Percentiles rank a stretch among this genome's conserved stretches.
phyloP scores from a whole-genome alignment of 2,888 invertebrate species.

The Folsomia manolachei region DNA sequence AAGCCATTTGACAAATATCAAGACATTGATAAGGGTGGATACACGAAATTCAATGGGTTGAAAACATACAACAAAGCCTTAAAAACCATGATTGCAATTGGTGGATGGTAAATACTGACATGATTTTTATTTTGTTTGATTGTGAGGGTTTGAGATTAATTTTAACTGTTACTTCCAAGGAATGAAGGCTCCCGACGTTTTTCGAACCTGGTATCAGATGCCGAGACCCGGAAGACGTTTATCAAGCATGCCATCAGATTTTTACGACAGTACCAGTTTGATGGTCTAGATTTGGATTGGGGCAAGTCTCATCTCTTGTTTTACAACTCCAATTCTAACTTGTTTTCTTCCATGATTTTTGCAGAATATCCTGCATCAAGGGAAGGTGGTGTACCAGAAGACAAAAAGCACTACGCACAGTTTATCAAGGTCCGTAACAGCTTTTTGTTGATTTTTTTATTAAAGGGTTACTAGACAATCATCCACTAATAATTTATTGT shows the following conservation, averaged over 20 bases:
- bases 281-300: slow-evolving; percentile 88
- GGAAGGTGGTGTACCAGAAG: slow-evolving; percentile 72
- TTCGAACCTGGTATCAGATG: slow-evolving; percentile 80
- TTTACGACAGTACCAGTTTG: slow-evolving; percentile 85
- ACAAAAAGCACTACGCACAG: slow-evolving; percentile 81
- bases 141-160: no score
- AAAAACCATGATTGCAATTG: slow-evolving; percentile 86
- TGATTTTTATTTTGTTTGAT: no score
- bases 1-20: slow-evolving; percentile 93
- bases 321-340: not conserved
- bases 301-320: slow-evolving; percentile 52
- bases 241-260: slow-evolving; percentile 70
- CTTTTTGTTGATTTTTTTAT: no score
- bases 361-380: slow-evolving; percentile 65
- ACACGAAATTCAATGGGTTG: slow-evolving; percentile 83
- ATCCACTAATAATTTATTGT: no score
- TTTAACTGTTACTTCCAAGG: no score
- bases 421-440: slow-evolving; percentile 69
- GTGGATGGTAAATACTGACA: slow-evolving; percentile 66
- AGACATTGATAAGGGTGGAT: slow-evolving; percentile 87
- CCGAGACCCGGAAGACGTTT: slow-evolving; percentile 73
- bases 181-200: slow-evolving; percentile 87
- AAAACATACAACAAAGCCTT: slow-evolving; percentile 89
- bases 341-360: not conserved
- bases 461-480: no score